Evolutionary conservation across 2,797 vertebrate genomes (phyloP).

Genomic region (Myripristis jacobus): DNA sequence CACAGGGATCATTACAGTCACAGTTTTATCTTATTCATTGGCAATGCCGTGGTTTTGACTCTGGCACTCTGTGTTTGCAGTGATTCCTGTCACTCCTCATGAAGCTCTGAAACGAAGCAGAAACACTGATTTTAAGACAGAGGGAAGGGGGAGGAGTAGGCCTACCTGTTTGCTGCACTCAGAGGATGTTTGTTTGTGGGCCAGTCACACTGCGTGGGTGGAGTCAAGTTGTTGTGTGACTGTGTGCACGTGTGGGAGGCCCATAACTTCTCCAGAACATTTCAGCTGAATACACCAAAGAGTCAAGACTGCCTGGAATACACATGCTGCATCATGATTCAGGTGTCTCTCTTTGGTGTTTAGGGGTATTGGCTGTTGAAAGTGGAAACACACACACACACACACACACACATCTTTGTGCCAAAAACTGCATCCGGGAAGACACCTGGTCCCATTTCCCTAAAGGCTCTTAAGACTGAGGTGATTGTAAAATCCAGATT

Average conservation of each 20-base stretch:
- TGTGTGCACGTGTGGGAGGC: conserved; percentile 58
- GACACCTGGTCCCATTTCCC: too few relatives aligned
- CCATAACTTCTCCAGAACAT: conserved; percentile 53
- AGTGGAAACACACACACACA: too few relatives aligned
- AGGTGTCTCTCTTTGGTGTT: conserved; percentile 21
- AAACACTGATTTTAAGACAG: neutral
- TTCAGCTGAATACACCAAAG: conserved; percentile 47
- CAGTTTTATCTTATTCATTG: neutral
- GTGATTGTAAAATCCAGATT: too few relatives aligned
- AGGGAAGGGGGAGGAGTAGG: neutral
- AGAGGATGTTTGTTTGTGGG: conserved; percentile 27
- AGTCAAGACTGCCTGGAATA: conserved; percentile 14
- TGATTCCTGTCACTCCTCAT: neutral
- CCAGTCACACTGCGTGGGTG: conserved; percentile 39
- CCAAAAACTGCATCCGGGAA: neutral
- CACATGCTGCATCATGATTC: conserved; percentile 23
- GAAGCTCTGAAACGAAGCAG: too few relatives aligned
- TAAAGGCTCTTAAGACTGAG: too few relatives aligned
- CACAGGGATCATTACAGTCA: too few relatives aligned
- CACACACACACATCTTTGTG: too few relatives aligned
- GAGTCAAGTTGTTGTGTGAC: conserved; percentile 53
- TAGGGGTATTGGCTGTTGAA: neutral
- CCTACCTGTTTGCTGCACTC: conserved; percentile 16
- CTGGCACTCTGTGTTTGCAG: too few relatives aligned
- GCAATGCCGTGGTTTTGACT: neutral